Percentiles rank a stretch among this genome's conserved stretches.
phyloP scores from a whole-genome alignment of 2,113 vertebrate species.

The Australoheros scitulus region DNA sequence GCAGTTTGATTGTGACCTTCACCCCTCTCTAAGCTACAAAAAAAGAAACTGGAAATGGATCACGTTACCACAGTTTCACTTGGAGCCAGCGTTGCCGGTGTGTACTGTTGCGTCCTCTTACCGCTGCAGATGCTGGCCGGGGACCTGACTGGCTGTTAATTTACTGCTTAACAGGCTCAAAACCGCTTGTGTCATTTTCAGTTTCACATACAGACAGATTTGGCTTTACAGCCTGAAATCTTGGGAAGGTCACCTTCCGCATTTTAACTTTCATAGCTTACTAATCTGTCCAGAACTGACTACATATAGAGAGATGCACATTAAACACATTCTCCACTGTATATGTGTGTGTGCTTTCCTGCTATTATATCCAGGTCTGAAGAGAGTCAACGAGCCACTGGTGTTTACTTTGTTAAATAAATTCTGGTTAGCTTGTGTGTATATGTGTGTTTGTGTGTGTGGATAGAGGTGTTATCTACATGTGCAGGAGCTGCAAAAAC shows the following conservation, averaged over 20 bases:
- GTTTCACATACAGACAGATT: not conserved
- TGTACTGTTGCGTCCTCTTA: not conserved
- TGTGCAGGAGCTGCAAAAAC: slow-evolving; percentile 4
- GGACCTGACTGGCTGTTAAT: not conserved
- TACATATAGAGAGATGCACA: not conserved
- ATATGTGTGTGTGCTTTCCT: slow-evolving; percentile 20
- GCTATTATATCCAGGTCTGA: slow-evolving; percentile 41
- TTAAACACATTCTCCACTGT: not conserved
- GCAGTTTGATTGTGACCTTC: not conserved
- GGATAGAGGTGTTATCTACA: slow-evolving; percentile 32
- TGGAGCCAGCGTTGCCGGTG: not conserved
- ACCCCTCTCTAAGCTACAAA: not conserved
- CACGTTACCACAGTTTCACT: not conserved
- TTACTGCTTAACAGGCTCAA: not conserved
- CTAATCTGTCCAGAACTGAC: not conserved
- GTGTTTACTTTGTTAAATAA: slow-evolving; percentile 69
- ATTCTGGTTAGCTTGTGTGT: not conserved
- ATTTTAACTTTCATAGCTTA: not conserved
- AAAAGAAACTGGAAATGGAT: not conserved
- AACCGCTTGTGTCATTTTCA: not conserved
- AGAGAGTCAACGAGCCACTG: not conserved
- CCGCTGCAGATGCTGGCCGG: not conserved
- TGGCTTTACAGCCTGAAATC: not conserved
- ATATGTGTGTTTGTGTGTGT: slow-evolving; percentile 31
- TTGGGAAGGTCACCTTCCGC: not conserved